Percentiles rank a stretch among this genome's conserved stretches.
These are phyloP conservation scores for Quiscalus mexicanus DNA, from an alignment of 2,113 vertebrate genomes.

Conservation along the genomic window DNA sequence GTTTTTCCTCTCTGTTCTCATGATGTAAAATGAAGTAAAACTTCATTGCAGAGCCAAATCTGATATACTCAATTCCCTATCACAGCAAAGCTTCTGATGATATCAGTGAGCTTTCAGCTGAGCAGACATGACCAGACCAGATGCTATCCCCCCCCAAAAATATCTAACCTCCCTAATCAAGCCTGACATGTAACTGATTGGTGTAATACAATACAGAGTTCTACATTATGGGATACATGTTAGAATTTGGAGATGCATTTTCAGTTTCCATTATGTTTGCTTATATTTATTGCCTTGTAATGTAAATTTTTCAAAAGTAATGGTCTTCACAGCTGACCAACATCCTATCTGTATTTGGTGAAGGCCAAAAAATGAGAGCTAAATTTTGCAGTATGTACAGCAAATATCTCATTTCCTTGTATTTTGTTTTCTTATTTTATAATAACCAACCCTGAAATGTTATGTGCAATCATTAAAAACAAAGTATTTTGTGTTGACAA, in stretches of 20 bases:
- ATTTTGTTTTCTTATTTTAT: not conserved
- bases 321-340: not conserved
- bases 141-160: not conserved
- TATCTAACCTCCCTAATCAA: not conserved
- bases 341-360: not conserved
- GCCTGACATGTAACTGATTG: not conserved
- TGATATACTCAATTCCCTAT: not conserved
- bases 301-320: not conserved
- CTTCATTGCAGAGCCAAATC: not conserved
- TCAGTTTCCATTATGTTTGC: not conserved
- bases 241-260: not conserved
- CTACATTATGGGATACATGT: not conserved
- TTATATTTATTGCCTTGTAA: not conserved
- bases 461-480: not conserved
- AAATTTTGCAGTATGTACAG: not conserved
- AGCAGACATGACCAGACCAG: not conserved
- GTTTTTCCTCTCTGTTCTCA: not conserved
- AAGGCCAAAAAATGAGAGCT: not conserved
- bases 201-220: not conserved
- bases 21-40: not conserved
- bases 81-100: not conserved
- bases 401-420: not conserved
- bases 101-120: not conserved
- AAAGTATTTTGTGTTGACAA: not conserved
- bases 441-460: not conserved